These are phyloP conservation scores for Heloderma charlesbogerti DNA, from an alignment of 2,113 vertebrate species.

Conservation along the genomic window DNA sequence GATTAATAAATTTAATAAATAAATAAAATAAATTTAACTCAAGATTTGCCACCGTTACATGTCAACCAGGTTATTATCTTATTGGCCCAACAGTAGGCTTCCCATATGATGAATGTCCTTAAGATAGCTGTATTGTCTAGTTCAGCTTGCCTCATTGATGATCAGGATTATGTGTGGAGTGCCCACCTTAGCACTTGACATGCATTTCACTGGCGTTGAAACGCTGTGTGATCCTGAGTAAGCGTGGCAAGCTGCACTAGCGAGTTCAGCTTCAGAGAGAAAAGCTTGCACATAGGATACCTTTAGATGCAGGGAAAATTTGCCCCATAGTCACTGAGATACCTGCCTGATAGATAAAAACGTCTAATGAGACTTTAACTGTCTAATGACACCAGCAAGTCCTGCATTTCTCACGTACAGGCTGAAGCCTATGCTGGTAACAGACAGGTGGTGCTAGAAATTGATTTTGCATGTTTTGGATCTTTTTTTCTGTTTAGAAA, in stretches of 20 bases:
- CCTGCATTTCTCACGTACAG: not conserved
- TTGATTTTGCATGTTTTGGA: not conserved
- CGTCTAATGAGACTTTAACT: not conserved
- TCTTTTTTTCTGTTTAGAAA: slow-evolving; percentile 16
- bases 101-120: not conserved
- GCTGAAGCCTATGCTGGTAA: not conserved
- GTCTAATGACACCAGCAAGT: not conserved
- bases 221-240: not conserved
- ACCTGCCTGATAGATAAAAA: not conserved
- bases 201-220: not conserved
- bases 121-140: not conserved
- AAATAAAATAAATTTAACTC: too few relatives aligned
- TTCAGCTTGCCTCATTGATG: not conserved
- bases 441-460: not conserved
- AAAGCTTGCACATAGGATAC: not conserved
- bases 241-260: not conserved
- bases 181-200: not conserved
- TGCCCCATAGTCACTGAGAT: not conserved
- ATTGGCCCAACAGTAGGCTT: too few relatives aligned
- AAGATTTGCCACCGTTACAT: too few relatives aligned
- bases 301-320: not conserved
- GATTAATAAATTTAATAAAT: too few relatives aligned
- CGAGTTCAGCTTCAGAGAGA: not conserved
- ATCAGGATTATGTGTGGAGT: not conserved
- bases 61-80: not conserved